phyloP scores from a whole-genome alignment of 2,113 vertebrate species.

The Corythoichthys intestinalis region DNA sequence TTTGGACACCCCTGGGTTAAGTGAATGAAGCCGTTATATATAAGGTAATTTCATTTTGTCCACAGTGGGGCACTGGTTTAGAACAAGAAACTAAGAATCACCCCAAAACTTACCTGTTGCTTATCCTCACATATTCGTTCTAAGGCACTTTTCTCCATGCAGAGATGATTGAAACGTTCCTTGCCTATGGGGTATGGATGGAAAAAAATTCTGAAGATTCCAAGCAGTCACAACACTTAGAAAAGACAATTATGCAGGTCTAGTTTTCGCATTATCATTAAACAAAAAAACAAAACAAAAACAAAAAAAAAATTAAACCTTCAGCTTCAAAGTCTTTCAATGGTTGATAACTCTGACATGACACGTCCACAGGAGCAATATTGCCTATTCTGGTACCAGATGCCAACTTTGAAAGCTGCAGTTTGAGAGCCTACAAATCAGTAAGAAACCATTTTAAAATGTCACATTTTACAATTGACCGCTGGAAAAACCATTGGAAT shows the following conservation, averaged over 20 bases:
- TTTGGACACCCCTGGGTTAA: too few relatives aligned
- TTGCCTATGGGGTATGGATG: conserved; percentile 19
- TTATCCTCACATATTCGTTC: conserved; percentile 76
- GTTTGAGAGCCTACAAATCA: conserved; percentile 53
- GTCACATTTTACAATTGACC: background rate
- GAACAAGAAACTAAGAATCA: background rate
- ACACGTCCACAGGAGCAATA: conserved; percentile 17
- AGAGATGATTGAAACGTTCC: conserved; percentile 39
- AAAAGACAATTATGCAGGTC: too few relatives aligned
- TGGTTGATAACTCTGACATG: conserved; percentile 36
- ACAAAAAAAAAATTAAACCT: conserved; percentile 2
- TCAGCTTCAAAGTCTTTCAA: conserved; percentile 9
- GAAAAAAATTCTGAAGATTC: background rate
- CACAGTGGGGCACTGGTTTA: too few relatives aligned
- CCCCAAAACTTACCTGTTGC: conserved; percentile 72
- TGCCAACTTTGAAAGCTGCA: conserved; percentile 45
- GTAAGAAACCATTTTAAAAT: background rate
- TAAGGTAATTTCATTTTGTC: too few relatives aligned
- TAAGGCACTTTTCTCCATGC: conserved; percentile 62
- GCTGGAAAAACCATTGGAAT: background rate
- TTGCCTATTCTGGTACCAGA: background rate
- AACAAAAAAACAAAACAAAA: background rate
- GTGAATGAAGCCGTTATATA: too few relatives aligned
- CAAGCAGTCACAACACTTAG: too few relatives aligned
- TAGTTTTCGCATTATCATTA: background rate